Base-by-base conservation (phyloP, 1,140 invertebrate genomes). In the Cephus cinctus region DNA sequence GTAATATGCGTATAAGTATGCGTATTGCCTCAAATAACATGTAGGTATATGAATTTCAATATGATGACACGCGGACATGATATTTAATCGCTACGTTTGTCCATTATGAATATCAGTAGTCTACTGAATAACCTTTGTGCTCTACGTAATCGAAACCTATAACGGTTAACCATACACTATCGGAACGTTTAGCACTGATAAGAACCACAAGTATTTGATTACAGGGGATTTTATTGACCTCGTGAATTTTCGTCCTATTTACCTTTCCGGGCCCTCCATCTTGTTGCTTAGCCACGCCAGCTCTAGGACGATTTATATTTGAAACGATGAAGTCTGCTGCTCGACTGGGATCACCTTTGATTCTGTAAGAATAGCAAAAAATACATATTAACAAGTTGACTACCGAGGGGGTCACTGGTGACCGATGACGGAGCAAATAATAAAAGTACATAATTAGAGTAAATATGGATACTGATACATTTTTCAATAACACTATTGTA, bases 201-300 rank as follows among this genome's bases (percentile, higher is more conserved):
- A 4, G 12, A 3, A 38, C 25, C 11, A 44, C 15, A n/a, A n/a
- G 14, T 14, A 9, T 8, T 8, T 31, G 9, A 31, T 18, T 12
- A 8, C 30, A 2, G 25, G 9, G 3, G 40, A 23, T 19, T 4
- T 8, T 45, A 49, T 36, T 49, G 27, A 30, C n/a, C n/a, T 27
- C 9, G 2, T 19, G 14, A 20, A 21, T 8, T 19, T 42, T 52
- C 16, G 18, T 20, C 31, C 36, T 15, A 6, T 38, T 59, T 18
- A 70, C 68, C 63, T 63, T 22, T 63, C 49, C 14, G 57, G 50
- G 22, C 58, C 56, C 38, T 63, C 63, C 68, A 70, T 70, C 15
- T 19, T 41, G 6, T 56, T 59, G 57, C 50, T 3, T 21, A 16
- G 44, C 42, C 16, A 38, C 22, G 16, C 4, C 16, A 32, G 30